Conservation (phyloP, 92 coral and sea anemone genomes). For the Palythoa grandiflora region DNA sequence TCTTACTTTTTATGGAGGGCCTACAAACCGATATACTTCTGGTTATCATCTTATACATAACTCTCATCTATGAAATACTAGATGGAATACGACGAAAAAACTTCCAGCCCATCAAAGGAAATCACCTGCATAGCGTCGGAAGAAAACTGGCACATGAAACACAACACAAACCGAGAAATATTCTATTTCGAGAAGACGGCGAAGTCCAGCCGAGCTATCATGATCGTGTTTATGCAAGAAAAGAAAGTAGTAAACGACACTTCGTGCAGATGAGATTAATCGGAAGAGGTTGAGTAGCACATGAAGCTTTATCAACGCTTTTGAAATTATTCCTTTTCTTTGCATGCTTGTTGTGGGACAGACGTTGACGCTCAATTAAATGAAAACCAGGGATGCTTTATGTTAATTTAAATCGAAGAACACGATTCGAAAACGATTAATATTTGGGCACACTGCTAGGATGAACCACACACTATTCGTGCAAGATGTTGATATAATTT, state of each 20-base stretch:
- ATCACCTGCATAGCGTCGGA: background rate
- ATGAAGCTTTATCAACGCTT: background rate
- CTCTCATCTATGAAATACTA: slow-evolving; percentile 71
- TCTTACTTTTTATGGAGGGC: slow-evolving; percentile 58
- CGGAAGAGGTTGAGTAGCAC: slow-evolving; percentile 35
- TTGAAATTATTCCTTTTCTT: too few species aligned
- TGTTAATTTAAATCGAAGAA: too few species aligned
- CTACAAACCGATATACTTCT: slow-evolving; percentile 63
- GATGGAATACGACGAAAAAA: slow-evolving; percentile 49
- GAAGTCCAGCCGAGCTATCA: slow-evolving; percentile 1
- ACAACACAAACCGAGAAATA: slow-evolving; percentile 17
- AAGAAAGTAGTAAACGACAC: slow-evolving; percentile 58
- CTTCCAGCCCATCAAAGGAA: slow-evolving; percentile 37
- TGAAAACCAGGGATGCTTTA: too few species aligned
- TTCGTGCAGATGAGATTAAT: slow-evolving; percentile 72
- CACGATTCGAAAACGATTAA: too few species aligned
- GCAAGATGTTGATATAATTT: too few species aligned
- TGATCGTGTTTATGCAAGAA: background rate
- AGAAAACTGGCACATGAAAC: slow-evolving; percentile 9
- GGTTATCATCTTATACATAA: slow-evolving; percentile 66
- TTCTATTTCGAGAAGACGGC: background rate
- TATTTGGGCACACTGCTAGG: too few species aligned
- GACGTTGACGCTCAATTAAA: too few species aligned
- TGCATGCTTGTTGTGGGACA: too few species aligned
- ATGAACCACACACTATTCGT: too few species aligned